These are phyloP conservation scores for Stomatorhinus walkeri DNA, from an alignment of 2,797 vertebrate genomes.

Conservation along the genomic window DNA sequence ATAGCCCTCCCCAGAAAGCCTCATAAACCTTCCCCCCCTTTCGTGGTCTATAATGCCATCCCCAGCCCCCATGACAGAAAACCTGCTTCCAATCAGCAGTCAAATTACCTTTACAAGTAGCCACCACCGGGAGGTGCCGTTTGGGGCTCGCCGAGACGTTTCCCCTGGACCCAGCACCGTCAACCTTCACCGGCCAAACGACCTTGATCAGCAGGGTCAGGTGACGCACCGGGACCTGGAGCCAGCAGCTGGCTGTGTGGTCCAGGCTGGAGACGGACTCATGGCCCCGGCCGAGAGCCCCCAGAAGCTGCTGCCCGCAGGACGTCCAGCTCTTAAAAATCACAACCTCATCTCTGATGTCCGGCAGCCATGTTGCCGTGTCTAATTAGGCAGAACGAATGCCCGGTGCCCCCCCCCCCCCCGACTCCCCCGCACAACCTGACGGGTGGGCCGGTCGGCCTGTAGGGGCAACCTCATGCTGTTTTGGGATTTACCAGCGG, in stretches of 20 bases:
- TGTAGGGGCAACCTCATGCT: conserved; percentile 31
- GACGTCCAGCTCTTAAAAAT: neutral
- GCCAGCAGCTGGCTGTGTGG: neutral
- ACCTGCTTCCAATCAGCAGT: conserved; percentile 73
- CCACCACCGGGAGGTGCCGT: neutral
- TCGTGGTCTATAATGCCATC: conserved; percentile 71
- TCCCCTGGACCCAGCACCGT: neutral
- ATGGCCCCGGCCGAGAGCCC: neutral
- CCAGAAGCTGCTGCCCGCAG: neutral
- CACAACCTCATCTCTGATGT: neutral
- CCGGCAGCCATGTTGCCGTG: neutral
- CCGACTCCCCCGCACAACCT: neutral
- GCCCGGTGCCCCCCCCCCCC: neutral
- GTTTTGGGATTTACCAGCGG: neutral
- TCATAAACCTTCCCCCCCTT: conserved; percentile 56
- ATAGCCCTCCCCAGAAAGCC: conserved; percentile 46
- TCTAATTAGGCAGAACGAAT: neutral
- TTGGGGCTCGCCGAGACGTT: neutral
- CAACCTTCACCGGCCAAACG: neutral
- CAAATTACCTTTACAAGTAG: conserved; percentile 59
- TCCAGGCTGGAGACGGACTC: neutral
- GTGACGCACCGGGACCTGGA: neutral
- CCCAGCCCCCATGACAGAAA: conserved; percentile 61
- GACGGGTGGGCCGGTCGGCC: conserved; percentile 26
- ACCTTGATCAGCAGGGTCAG: neutral